phyloP scores from a whole-genome alignment of 2,113 vertebrate species.

The Platanista minor region DNA sequence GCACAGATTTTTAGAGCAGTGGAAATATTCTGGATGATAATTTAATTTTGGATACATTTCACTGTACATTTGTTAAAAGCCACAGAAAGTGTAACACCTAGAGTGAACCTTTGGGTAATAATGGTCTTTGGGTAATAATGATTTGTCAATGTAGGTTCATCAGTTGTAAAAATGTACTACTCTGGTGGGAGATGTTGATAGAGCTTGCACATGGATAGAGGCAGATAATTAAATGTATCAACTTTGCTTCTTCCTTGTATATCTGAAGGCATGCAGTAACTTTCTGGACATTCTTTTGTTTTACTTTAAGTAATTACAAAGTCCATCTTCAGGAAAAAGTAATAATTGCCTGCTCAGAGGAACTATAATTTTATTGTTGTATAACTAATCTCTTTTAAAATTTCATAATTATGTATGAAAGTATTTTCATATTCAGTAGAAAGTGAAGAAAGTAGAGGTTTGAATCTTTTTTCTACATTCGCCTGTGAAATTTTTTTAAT shows the following conservation, averaged over 20 bases:
- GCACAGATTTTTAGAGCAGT: background rate
- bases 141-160: background rate
- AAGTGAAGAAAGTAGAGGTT: background rate
- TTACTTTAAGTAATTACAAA: conserved; percentile 18
- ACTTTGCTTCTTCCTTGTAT: background rate
- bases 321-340: conserved; percentile 19
- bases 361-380: conserved; percentile 46
- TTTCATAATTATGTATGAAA: conserved; percentile 50
- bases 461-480: background rate
- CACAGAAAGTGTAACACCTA: background rate
- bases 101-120: background rate
- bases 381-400: conserved; percentile 61
- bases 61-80: background rate
- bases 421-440: conserved; percentile 59
- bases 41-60: background rate
- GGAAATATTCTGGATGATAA: background rate
- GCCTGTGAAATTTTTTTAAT: background rate
- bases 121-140: no score
- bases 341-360: background rate
- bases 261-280: background rate
- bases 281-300: conserved; percentile 29
- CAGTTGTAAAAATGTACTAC: background rate
- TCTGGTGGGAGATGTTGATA: background rate
- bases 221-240: background rate
- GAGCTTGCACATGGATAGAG: background rate